Evolutionary conservation across 2,797 vertebrate species (phyloP).

Genomic region (Periparus ater): DNA sequence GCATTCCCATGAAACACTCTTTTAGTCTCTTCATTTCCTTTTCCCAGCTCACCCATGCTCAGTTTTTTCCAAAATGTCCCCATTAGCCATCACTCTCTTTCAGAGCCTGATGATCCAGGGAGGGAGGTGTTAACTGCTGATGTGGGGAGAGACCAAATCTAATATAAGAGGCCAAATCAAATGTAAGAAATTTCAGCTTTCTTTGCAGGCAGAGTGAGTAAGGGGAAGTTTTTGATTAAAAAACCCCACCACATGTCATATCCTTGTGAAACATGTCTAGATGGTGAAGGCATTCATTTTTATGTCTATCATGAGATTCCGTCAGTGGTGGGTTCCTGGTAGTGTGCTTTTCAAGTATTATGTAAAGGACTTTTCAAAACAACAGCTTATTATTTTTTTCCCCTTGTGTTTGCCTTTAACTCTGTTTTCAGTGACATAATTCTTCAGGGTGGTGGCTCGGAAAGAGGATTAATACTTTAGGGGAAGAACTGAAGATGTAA

Average conservation of each 20-base stretch:
- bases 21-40: background rate
- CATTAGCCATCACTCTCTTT: background rate
- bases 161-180: background rate
- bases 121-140: background rate
- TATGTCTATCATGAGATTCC: background rate
- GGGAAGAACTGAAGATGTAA: background rate
- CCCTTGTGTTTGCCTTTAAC: background rate
- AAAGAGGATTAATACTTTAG: background rate
- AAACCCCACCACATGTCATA: background rate
- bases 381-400: background rate
- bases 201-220: background rate
- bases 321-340: background rate
- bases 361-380: background rate
- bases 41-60: background rate
- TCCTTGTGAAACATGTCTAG: background rate
- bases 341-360: background rate
- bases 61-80: background rate
- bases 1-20: background rate
- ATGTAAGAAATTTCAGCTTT: background rate
- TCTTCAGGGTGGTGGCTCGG: background rate
- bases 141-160: background rate
- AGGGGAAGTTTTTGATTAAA: background rate
- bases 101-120: background rate
- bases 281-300: background rate
- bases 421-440: background rate